Evolutionary conservation across 2,888 invertebrate species (phyloP).

Genomic region (Azorinus chamasolen): DNA sequence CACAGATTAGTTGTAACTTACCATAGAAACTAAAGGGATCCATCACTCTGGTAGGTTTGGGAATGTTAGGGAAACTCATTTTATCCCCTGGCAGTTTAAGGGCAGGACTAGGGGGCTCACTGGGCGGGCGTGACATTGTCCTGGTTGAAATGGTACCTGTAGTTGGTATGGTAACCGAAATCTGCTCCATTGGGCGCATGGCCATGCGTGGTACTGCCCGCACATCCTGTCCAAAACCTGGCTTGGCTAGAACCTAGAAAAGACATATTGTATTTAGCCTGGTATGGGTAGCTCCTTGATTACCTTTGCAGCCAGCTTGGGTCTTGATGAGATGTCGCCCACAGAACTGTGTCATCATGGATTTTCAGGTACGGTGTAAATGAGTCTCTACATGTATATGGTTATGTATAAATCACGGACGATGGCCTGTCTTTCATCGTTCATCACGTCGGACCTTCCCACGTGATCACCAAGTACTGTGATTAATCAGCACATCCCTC

Average conservation of each 20-base stretch:
- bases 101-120: conserved; percentile 13
- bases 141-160: conserved; percentile 12
- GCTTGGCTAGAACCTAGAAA: conserved; percentile 82
- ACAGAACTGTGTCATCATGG: too few relatives aligned
- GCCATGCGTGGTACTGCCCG: conserved; percentile 55
- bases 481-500: too few relatives aligned
- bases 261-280: background rate
- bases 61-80: conserved; percentile 20
- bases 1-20: too few relatives aligned
- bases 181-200: conserved; percentile 55
- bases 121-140: conserved; percentile 8
- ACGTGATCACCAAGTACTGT: too few relatives aligned
- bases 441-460: too few relatives aligned
- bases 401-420: too few relatives aligned
- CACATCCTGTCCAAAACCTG: conserved; percentile 85
- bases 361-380: too few relatives aligned
- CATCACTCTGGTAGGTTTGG: conserved; percentile 34
- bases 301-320: too few relatives aligned
- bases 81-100: background rate
- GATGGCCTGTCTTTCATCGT: too few relatives aligned
- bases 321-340: too few relatives aligned
- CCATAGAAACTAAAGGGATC: conserved; percentile 49
- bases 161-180: conserved; percentile 76
- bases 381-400: too few relatives aligned
- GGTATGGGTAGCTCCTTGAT: too few relatives aligned